Evolutionary conservation across 2,888 invertebrate species (phyloP).

Genomic region (Tetrapedia diversipes): DNA sequence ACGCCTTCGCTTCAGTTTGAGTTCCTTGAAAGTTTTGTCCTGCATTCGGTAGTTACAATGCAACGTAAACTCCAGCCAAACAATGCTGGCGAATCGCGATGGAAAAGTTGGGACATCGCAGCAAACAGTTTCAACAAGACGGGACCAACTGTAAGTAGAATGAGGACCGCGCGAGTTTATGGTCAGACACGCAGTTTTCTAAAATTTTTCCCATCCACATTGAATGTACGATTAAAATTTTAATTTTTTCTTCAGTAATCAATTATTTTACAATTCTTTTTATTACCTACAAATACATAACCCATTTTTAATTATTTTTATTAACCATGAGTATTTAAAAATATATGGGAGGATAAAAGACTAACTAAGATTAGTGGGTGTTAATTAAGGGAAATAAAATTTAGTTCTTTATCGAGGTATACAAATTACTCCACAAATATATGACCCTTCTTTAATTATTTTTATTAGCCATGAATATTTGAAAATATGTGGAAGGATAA

Average conservation of each 20-base stretch:
- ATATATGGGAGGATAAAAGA: too few relatives aligned
- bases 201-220: neutral
- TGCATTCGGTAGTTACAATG: neutral
- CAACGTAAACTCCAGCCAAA: neutral
- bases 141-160: conserved; percentile 19
- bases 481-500: too few relatives aligned
- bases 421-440: too few relatives aligned
- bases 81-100: neutral
- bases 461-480: too few relatives aligned
- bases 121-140: neutral
- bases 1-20: too few relatives aligned
- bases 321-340: too few relatives aligned
- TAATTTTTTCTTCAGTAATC: neutral
- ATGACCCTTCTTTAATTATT: too few relatives aligned
- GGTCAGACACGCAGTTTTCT: conserved; percentile 6
- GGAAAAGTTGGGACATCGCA: neutral
- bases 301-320: too few relatives aligned
- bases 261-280: neutral
- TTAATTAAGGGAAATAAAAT: too few relatives aligned
- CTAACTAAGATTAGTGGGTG: too few relatives aligned
- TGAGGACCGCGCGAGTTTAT: neutral
- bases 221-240: neutral
- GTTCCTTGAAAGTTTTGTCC: neutral
- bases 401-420: too few relatives aligned
- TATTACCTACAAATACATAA: too few relatives aligned